These are phyloP conservation scores for Agelaius tricolor DNA, from an alignment of 2,113 vertebrate species.

Conservation along the genomic window DNA sequence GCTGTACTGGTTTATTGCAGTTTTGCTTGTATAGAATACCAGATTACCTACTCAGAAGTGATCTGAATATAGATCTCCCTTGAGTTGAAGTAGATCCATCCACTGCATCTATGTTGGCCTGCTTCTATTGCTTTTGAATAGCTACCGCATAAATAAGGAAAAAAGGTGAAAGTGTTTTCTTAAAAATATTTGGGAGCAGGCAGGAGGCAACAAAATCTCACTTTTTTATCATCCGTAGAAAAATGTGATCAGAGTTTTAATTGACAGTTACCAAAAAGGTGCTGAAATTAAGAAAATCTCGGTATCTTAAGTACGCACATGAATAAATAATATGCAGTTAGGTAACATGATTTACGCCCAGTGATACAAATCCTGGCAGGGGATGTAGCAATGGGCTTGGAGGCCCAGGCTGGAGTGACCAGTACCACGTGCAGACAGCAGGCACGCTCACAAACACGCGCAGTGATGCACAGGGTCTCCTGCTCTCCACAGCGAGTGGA, in stretches of 20 bases:
- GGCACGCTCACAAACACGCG: neutral
- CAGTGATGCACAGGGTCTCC: rapidly evolving
- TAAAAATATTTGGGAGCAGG: neutral
- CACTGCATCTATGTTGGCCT: neutral
- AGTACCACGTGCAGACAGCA: neutral
- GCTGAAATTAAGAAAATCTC: neutral
- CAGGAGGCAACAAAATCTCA: neutral
- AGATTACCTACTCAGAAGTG: constrained; percentile 41
- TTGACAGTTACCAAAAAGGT: neutral
- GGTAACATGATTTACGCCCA: neutral
- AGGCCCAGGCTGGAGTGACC: neutral
- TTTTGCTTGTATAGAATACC: constrained; percentile 44
- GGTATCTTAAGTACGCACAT: neutral
- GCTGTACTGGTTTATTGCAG: constrained; percentile 34
- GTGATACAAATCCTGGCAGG: neutral
- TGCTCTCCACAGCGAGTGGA: neutral
- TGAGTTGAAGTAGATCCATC: neutral
- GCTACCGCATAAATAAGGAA: neutral
- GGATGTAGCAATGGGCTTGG: neutral
- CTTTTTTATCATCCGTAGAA: neutral
- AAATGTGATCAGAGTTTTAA: rapidly evolving
- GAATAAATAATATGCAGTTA: neutral
- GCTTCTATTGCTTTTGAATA: neutral
- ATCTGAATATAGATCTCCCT: constrained; percentile 36
- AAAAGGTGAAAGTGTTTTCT: neutral